Base-by-base conservation (phyloP, 1,140 invertebrate genomes). In the Lerema accius region DNA sequence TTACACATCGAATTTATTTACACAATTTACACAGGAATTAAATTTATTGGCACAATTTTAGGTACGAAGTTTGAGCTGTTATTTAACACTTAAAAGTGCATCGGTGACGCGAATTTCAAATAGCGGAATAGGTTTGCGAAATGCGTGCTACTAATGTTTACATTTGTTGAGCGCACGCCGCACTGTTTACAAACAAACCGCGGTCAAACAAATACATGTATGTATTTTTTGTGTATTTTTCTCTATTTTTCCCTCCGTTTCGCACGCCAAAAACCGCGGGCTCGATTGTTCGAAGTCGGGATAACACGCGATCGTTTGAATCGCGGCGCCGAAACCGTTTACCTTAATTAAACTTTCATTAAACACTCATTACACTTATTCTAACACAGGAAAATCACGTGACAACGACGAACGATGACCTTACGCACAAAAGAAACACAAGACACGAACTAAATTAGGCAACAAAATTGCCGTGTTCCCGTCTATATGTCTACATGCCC, bases 401-500 rank as follows among this genome's bases (percentile, higher is more conserved):
- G 53, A 87, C 83, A 61, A 88, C 86, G 81, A 85, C 70, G 65
- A 90, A 91, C 86, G 72, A 88, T 84, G 82, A 91, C 85, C 65
- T 75, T 73, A 91, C 89, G 88, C 78, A 91, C 86, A 80, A 87
- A 89, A 80, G 75, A 88, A 90, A 90, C 83, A 90, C 84, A 84
- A 90, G 80, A 90, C 77, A 86, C 84, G 86, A 91, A 90, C 79
- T 89, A 91, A 90, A 89, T 86, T 82, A 90, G 86, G 87, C 89
- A 91, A 91, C 90, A 85, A 86, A 83, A 82, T 81, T 87, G 90
- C 86, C 90, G 90, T 91, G 90, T 90, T 86, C 78, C 76, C 87
- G 83, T 90, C 84, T 87, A 84, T 90, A 91, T 88, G 84, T 87
- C 89, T 91, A 91, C 90, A 91, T 91, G 88, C 87, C 90, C 90